These are phyloP conservation scores for Euplexia lucipara DNA, from an alignment of 2,888 invertebrate genomes.

Conservation along the genomic window DNA sequence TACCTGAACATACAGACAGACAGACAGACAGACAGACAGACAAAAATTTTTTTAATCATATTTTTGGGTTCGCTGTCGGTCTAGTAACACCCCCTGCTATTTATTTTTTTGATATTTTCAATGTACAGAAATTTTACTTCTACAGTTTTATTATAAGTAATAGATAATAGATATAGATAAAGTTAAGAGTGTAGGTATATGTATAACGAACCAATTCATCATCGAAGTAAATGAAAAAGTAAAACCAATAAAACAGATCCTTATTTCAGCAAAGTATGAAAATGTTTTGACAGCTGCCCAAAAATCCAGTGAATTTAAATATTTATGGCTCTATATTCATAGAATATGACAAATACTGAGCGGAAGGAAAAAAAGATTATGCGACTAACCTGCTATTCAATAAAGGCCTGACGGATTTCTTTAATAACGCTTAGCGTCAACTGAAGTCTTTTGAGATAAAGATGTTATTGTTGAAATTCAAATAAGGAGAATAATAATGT, in stretches of 20 bases:
- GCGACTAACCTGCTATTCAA: constrained; percentile 11
- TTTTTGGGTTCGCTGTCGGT: too few relatives aligned
- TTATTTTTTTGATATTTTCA: too few relatives aligned
- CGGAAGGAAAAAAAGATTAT: constrained; percentile 27
- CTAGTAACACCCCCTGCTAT: too few relatives aligned
- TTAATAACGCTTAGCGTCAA: constrained; percentile 12
- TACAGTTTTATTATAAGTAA: too few relatives aligned
- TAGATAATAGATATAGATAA: too few relatives aligned
- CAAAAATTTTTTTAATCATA: too few relatives aligned
- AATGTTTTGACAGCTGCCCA: constrained; percentile 25
- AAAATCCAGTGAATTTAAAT: constrained; percentile 28
- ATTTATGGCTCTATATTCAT: constrained; percentile 36
- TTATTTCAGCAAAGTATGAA: constrained; percentile 7
- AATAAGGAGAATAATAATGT: constrained; percentile 27
- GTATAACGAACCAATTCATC: constrained; percentile 26
- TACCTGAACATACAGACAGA: too few relatives aligned
- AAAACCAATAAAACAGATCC: constrained; percentile 30
- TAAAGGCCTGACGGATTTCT: constrained; percentile 1
- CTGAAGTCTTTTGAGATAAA: constrained; percentile 32
- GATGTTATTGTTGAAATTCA: constrained; percentile 41
- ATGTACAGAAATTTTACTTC: too few relatives aligned
- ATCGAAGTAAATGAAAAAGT: constrained; percentile 29
- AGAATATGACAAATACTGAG: constrained; percentile 33
- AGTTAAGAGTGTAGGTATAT: too few relatives aligned
- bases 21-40: too few relatives aligned